Evolutionary conservation across 2,113 vertebrate genomes (phyloP).

Genomic region (Forbesichthys papilliferus): DNA sequence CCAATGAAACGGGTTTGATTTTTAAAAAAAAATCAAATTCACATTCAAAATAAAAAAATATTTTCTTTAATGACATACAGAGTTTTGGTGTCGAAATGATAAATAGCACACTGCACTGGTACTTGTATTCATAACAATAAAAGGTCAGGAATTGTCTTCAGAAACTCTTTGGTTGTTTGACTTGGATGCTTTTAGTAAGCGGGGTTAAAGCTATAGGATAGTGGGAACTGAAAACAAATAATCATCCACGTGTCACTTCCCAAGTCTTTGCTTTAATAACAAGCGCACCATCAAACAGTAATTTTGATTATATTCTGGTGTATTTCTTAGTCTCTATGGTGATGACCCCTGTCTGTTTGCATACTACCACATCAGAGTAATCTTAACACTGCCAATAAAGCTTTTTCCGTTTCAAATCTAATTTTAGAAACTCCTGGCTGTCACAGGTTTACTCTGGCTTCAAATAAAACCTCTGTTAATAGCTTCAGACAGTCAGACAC

Average conservation of each 20-base stretch:
- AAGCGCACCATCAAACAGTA: conserved; percentile 24
- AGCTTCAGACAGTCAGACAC: conserved; percentile 53
- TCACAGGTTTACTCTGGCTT: conserved; percentile 59
- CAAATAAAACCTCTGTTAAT: conserved; percentile 63
- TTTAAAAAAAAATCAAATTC: neutral
- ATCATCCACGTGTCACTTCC: conserved; percentile 21
- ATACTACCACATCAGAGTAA: conserved; percentile 55
- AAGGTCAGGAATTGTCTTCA: conserved; percentile 31
- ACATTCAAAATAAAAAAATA: conserved; percentile 2
- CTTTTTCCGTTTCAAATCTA: conserved; percentile 63
- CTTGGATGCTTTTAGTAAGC: conserved; percentile 43
- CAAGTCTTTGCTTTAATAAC: conserved; percentile 14
- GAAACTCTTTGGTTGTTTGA: conserved; percentile 44
- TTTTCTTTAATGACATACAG: conserved; percentile 27
- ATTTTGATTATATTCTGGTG: conserved; percentile 57
- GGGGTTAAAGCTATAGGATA: conserved; percentile 13
- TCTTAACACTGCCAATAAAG: conserved; percentile 62
- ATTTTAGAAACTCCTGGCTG: conserved; percentile 61
- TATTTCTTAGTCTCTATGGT: conserved; percentile 62
- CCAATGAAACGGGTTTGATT: conserved; percentile 7
- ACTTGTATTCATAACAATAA: conserved; percentile 49
- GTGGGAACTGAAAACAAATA: conserved; percentile 17
- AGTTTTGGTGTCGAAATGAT: conserved; percentile 31
- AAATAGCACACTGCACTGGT: conserved; percentile 32
- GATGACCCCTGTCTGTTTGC: conserved; percentile 60